Conservation (phyloP, 2,113 vertebrate genomes). For the Microtus ochrogaster region DNA sequence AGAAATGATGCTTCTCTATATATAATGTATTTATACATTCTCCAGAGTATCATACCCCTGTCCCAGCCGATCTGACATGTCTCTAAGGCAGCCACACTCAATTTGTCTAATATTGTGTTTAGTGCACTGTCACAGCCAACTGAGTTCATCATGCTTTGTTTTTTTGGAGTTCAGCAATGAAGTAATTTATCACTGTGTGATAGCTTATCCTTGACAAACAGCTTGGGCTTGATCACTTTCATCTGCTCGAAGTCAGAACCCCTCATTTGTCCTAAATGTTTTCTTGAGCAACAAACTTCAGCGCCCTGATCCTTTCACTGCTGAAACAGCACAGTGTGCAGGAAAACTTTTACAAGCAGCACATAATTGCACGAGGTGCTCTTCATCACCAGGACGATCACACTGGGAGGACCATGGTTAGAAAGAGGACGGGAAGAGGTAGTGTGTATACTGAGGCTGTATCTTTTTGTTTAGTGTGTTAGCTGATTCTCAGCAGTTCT, state of each 20-base stretch:
- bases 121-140: background rate
- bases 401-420: rapidly evolving
- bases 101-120: background rate
- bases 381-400: background rate
- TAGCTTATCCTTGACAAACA: background rate
- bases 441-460: rapidly evolving
- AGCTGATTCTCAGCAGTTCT: background rate
- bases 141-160: background rate
- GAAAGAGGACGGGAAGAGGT: rapidly evolving
- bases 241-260: background rate
- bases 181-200: background rate
- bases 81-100: background rate
- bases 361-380: rapidly evolving
- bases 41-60: rapidly evolving
- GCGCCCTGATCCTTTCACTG: background rate
- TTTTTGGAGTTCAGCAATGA: background rate
- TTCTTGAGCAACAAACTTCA: background rate
- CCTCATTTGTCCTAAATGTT: background rate
- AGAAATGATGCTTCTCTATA: background rate
- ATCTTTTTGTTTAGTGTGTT: background rate
- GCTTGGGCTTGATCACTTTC: background rate
- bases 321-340: background rate
- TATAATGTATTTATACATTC: background rate
- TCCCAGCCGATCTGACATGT: background rate
- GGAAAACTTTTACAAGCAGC: background rate